These are phyloP conservation scores for Tenthredo livida DNA, from an alignment of 2,888 invertebrate genomes.

Conservation along the genomic window DNA sequence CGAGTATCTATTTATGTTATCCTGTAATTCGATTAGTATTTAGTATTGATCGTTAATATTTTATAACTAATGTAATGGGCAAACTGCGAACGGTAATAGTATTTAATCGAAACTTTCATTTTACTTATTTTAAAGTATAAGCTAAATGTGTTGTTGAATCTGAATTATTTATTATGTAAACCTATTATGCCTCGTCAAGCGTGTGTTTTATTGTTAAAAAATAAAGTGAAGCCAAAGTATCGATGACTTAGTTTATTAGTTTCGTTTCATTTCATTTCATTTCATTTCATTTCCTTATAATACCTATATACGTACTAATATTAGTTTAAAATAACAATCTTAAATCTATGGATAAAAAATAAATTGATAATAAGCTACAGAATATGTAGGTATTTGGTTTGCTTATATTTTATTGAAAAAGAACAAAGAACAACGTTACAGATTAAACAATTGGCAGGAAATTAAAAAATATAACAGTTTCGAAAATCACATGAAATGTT, in stretches of 20 bases:
- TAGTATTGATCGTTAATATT: neutral
- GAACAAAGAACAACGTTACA: slow-evolving; percentile 78
- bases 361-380: neutral
- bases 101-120: neutral
- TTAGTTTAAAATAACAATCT: neutral
- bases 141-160: slow-evolving; percentile 14
- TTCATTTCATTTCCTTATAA: neutral
- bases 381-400: slow-evolving; percentile 59
- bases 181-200: neutral
- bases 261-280: neutral
- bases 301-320: neutral
- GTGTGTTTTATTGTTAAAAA: neutral
- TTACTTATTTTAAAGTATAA: neutral
- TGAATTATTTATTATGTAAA: slow-evolving; percentile 31
- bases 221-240: slow-evolving; percentile 17
- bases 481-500: slow-evolving; percentile 77
- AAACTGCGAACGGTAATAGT: neutral
- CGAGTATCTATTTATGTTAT: neutral
- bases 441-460: slow-evolving; percentile 77
- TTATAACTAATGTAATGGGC: neutral
- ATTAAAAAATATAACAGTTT: slow-evolving; percentile 78
- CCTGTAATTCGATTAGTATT: neutral
- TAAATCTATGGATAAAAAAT: neutral
- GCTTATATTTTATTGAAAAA: slow-evolving; percentile 76
- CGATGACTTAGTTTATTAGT: neutral